Conservation (phyloP, 1,140 invertebrate genomes). For the Campoletis sonorensis region DNA sequence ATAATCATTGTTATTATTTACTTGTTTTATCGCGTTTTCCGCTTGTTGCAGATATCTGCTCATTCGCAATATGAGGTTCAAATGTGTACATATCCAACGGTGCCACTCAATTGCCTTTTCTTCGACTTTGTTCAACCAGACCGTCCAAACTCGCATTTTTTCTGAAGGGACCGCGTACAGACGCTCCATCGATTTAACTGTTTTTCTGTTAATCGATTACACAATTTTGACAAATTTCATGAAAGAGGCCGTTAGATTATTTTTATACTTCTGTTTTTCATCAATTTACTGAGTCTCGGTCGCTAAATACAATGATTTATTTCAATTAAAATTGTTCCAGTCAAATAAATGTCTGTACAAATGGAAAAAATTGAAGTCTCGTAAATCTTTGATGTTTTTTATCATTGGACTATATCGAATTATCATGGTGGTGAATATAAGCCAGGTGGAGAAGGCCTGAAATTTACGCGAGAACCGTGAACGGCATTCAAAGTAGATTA, state of each 20-base stretch:
- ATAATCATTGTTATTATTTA: not conserved
- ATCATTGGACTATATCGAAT: not conserved
- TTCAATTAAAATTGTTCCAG: no score
- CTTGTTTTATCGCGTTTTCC: constrained; percentile 31
- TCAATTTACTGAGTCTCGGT: no score
- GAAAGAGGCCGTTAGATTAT: no score
- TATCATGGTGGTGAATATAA: constrained; percentile 22
- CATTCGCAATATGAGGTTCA: constrained; percentile 61
- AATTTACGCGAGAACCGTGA: constrained; percentile 40
- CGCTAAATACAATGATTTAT: no score
- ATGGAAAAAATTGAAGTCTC: not conserved
- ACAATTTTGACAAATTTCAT: no score
- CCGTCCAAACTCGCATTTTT: constrained; percentile 60
- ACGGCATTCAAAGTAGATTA: constrained; percentile 39
- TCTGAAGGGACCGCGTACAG: constrained; percentile 60
- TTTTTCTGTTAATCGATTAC: constrained; percentile 46
- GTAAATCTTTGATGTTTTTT: not conserved
- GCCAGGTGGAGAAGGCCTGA: constrained; percentile 5
- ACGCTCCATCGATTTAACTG: constrained; percentile 56
- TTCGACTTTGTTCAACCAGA: constrained; percentile 62
- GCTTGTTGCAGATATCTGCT: constrained; percentile 49
- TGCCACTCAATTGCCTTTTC: constrained; percentile 63
- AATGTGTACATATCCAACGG: constrained; percentile 61
- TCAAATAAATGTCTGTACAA: not conserved
- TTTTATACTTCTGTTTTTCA: no score